Evolutionary conservation across 2,113 vertebrate genomes (phyloP), one percentile per base, ranked within the genome.

Genomic region (Calidris pygmaea): DNA sequence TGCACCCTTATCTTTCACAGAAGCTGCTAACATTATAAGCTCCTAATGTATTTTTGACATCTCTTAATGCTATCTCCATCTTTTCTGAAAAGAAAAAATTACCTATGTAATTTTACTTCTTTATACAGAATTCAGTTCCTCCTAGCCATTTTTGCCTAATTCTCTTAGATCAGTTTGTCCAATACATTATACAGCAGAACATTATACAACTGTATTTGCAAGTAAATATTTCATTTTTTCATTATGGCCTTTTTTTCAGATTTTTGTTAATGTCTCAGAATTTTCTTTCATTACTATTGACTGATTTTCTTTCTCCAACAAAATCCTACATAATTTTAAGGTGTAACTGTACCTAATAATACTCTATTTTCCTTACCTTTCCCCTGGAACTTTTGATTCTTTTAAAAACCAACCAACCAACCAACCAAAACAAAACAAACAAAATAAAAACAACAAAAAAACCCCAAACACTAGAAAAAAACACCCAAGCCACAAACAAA

Each of bases 381-480:
- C 23, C 35, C 9, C 6, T 35, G 4, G 20, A 62, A 26, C 2
- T 67, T 89, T 68, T 34, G 5, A 24, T 68, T 45, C 39, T 14
- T 65, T 68, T 9, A n/a, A 41, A 41, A n/a, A 53, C 20, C 8
- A 26, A 41, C 13, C 7, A 48, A 47, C 10, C 7, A 47, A 45
- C 3, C 12, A 32, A 4, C 0, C 6, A 27, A 21, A 60, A 1
- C 2, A 26, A 35, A 23, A 7, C 4, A 35, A 35, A 60, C 22
- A 35, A 59, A 58, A 24, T 23, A 35, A 24, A 1, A n/a, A 48
- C 21, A 32, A 30, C 32, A 29, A 78, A 53, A n/a, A 39, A 7
- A 6, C 1, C 2, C 5, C 5, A 52, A 52, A 52, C 24, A 26
- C 13, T 14, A 29, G 9, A 29, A 77, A 34, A 13, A 56, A 34